Conservation (phyloP, 2,888 invertebrate genomes). For the Allolobophora icterica region DNA sequence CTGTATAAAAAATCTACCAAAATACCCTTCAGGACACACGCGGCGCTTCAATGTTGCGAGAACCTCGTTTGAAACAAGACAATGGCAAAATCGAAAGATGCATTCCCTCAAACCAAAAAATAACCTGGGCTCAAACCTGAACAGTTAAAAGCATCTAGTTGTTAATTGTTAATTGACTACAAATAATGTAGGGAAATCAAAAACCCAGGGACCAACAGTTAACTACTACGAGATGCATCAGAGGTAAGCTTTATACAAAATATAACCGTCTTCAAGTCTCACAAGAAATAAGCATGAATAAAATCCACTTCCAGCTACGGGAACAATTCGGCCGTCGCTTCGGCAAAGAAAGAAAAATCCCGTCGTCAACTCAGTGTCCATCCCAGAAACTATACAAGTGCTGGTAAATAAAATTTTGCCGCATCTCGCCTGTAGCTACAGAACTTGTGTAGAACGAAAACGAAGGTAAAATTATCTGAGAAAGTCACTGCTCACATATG, state of each 20-base stretch:
- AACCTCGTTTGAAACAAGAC: neutral
- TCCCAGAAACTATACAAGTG: neutral
- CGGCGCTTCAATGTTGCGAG: neutral
- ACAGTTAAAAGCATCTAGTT: neutral
- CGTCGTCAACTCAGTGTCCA: neutral
- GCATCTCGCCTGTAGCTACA: conserved; percentile 2
- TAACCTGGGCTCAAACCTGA: neutral
- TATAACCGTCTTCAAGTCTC: conserved; percentile 19
- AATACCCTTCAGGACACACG: neutral
- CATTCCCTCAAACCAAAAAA: neutral
- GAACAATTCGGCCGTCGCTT: neutral
- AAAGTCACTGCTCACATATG: neutral
- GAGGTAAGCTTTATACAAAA: conserved; percentile 28
- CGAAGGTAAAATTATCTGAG: neutral
- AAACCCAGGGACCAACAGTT: conserved; percentile 15
- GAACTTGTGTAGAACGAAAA: neutral
- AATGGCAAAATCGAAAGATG: neutral
- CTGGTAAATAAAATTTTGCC: neutral
- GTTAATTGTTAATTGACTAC: neutral
- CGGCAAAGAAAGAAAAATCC: conserved; percentile 17
- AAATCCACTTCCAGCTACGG: neutral
- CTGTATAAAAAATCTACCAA: conserved; percentile 20
- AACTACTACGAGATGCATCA: neutral
- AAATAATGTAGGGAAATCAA: neutral
- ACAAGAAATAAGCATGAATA: conserved; percentile 19